Evolutionary conservation across 2,113 vertebrate species (phyloP).

Genomic region (Tyto alba): DNA sequence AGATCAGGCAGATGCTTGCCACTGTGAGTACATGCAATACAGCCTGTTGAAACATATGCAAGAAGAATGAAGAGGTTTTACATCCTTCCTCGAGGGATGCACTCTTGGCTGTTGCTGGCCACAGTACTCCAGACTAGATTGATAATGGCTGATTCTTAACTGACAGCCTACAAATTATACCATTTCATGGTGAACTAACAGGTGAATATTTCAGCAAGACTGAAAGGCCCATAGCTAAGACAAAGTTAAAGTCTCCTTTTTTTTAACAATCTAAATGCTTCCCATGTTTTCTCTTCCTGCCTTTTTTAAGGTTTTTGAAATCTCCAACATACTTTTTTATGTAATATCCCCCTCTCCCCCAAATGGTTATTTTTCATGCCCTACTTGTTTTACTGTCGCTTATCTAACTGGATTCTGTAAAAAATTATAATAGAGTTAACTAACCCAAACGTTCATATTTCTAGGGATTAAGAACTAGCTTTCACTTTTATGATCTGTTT

Average conservation of each 20-base stretch:
- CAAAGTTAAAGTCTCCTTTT: not conserved
- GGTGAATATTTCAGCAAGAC: not conserved
- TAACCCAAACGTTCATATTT: not conserved
- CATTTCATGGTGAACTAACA: not conserved
- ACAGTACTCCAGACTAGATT: not conserved
- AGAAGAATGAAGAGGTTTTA: not conserved
- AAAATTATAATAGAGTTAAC: not conserved
- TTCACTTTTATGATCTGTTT: not conserved
- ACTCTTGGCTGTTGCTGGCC: not conserved
- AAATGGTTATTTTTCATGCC: not conserved
- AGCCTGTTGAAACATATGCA: not conserved
- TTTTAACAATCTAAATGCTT: not conserved
- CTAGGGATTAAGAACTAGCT: not conserved
- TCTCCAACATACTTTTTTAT: not conserved
- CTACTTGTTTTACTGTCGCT: not conserved
- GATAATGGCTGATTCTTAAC: not conserved
- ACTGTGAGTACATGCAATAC: not conserved
- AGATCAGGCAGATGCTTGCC: not conserved
- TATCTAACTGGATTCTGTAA: not conserved
- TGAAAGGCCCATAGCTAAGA: not conserved
- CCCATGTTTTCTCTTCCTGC: not conserved
- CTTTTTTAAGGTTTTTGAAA: not conserved
- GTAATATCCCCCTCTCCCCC: not conserved
- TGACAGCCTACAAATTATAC: not conserved
- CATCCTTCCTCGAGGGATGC: not conserved